phyloP scores from a whole-genome alignment of 2,888 invertebrate genomes.

The Bhutanitis thaidina region DNA sequence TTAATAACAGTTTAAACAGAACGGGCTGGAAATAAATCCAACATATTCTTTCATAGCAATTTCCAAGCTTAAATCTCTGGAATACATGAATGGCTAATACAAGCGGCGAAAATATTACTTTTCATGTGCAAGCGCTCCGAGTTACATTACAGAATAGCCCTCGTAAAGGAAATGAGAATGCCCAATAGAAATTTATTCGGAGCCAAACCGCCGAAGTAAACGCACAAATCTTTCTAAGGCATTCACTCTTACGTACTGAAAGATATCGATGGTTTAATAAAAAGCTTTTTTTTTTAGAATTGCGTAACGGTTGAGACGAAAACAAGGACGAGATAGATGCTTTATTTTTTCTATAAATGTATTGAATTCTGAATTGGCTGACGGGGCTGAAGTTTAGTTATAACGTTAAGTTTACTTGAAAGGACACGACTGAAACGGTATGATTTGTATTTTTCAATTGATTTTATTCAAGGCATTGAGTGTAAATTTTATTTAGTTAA shows the following conservation, averaged over 20 bases:
- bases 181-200: constrained; percentile 38
- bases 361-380: too few species aligned
- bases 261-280: constrained; percentile 15
- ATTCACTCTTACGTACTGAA: constrained; percentile 13
- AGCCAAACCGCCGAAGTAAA: constrained; percentile 24
- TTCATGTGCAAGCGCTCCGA: constrained; percentile 18
- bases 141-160: constrained; percentile 23
- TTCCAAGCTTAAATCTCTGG: constrained; percentile 18
- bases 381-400: too few species aligned
- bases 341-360: too few species aligned
- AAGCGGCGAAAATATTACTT: constrained; percentile 18
- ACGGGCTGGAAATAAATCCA: constrained; percentile 15
- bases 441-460: too few species aligned
- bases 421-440: too few species aligned
- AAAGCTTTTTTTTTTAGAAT: constrained; percentile 8
- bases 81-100: constrained; percentile 21
- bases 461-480: too few species aligned
- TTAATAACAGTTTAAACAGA: constrained; percentile 21
- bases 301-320: constrained; percentile 2
- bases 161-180: constrained; percentile 37
- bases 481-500: too few species aligned
- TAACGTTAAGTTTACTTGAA: too few species aligned
- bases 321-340: not conserved
- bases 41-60: constrained; percentile 19
- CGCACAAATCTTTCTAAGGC: constrained; percentile 33